Conservation (phyloP, 64 coral and sea anemone species). For the Anthopleura sola region DNA sequence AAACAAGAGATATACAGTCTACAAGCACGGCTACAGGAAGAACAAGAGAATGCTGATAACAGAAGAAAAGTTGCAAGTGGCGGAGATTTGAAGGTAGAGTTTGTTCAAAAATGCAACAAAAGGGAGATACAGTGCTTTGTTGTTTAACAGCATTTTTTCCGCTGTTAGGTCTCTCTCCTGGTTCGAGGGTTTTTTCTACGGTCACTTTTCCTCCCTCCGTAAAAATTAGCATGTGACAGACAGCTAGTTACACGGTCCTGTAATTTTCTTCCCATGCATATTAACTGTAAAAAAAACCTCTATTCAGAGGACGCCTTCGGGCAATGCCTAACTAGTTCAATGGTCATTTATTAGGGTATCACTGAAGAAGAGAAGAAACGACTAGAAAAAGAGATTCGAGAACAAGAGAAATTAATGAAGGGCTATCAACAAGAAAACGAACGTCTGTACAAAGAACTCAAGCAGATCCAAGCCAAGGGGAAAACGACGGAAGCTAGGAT, state of each 20-base stretch:
- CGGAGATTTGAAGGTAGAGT: slow-evolving; percentile 66
- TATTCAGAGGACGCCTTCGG: no score
- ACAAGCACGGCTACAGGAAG: slow-evolving; percentile 65
- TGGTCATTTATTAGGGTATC: slow-evolving; percentile 27
- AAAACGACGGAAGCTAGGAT: slow-evolving; percentile 77
- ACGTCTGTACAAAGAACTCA: slow-evolving; percentile 82
- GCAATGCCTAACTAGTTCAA: no score
- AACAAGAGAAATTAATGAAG: slow-evolving; percentile 79
- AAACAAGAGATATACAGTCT: slow-evolving; percentile 93
- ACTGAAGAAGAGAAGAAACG: slow-evolving; percentile 79
- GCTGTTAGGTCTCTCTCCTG: no score
- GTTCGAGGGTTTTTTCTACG: no score
- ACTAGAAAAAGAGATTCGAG: slow-evolving; percentile 85
- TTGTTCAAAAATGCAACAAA: no score
- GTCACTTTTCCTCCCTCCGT: no score
- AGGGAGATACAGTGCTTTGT: no score
- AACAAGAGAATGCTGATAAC: slow-evolving; percentile 54
- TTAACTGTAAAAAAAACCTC: no score
- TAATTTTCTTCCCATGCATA: no score
- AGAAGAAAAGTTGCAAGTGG: slow-evolving; percentile 71
- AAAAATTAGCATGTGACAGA: no score
- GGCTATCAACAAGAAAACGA: slow-evolving; percentile 99
- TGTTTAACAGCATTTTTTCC: no score
- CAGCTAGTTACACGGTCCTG: no score
- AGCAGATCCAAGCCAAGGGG: slow-evolving; percentile 82